A percentile compares a stretch with the other conserved stretches of the same genome.
These are phyloP conservation scores for Brachypterus glaber DNA, from an alignment of 2,888 invertebrate genomes.

Conservation along the genomic window DNA sequence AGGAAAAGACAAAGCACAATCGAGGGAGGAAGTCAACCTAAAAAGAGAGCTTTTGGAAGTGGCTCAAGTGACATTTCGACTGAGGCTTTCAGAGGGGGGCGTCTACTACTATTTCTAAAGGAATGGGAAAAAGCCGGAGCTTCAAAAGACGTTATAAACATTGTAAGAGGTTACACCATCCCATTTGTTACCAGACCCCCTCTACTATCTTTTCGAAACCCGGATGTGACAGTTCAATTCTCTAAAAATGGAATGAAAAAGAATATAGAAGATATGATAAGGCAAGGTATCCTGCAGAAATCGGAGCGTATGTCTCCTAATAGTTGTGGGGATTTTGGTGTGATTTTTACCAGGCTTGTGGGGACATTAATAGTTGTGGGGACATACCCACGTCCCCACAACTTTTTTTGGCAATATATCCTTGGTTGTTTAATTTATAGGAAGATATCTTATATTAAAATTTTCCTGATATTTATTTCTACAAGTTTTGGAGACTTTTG, in stretches of 20 bases:
- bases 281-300: slow-evolving; percentile 1
- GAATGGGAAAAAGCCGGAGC: slow-evolving; percentile 11
- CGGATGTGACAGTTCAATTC: neutral
- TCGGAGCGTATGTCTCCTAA: too few relatives aligned
- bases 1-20: neutral
- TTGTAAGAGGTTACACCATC: slow-evolving; percentile 13
- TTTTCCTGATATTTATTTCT: too few relatives aligned
- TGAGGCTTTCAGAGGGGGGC: slow-evolving; percentile 4
- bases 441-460: too few relatives aligned
- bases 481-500: too few relatives aligned
- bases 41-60: slow-evolving; percentile 2
- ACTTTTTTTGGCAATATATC: too few relatives aligned
- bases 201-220: slow-evolving; percentile 6
- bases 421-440: too few relatives aligned
- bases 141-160: slow-evolving; percentile 8
- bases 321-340: too few relatives aligned
- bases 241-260: neutral
- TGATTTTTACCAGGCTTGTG: too few relatives aligned
- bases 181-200: slow-evolving; percentile 13
- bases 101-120: slow-evolving; percentile 1
- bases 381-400: too few relatives aligned
- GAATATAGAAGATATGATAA: too few relatives aligned
- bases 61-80: slow-evolving; percentile 2
- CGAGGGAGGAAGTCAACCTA: neutral
- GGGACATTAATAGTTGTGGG: too few relatives aligned